Evolutionary conservation across 2,113 vertebrate genomes (phyloP).

Genomic region (Solea senegalensis): DNA sequence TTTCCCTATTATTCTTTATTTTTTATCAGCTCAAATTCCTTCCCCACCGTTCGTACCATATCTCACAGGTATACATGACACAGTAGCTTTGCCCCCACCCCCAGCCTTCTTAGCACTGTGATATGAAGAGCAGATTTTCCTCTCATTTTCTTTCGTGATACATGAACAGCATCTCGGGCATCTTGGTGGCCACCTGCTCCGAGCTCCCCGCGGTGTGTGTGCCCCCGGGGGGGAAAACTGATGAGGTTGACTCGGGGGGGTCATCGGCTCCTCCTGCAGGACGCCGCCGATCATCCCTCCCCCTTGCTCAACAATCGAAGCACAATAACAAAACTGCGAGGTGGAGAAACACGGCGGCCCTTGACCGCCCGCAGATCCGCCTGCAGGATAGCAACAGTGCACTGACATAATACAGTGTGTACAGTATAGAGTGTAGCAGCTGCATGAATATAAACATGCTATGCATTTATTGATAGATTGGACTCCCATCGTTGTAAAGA

Average conservation of each 20-base stretch:
- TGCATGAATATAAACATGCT: slow-evolving; percentile 46
- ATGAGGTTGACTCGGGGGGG: slow-evolving; percentile 62
- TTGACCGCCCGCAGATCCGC: slow-evolving; percentile 7
- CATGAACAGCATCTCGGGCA: slow-evolving; percentile 31
- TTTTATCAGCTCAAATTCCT: slow-evolving; percentile 25
- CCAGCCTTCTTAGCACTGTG: slow-evolving; percentile 3
- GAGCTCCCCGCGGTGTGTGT: slow-evolving; percentile 30
- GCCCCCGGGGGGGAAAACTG: slow-evolving; percentile 47
- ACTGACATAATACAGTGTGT: background rate
- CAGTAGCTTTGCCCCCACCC: background rate
- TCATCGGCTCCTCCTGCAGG: slow-evolving; percentile 44
- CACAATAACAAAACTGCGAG: slow-evolving; percentile 16
- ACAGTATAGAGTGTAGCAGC: background rate
- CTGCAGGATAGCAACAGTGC: background rate
- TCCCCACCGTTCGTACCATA: background rate
- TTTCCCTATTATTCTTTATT: slow-evolving; percentile 23
- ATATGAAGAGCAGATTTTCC: slow-evolving; percentile 37
- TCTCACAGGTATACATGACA: slow-evolving; percentile 36
- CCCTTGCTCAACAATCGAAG: slow-evolving; percentile 40
- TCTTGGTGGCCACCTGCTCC: slow-evolving; percentile 19
- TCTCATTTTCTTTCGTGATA: slow-evolving; percentile 32
- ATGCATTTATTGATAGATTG: slow-evolving; percentile 10
- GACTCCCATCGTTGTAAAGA: background rate
- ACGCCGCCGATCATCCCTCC: slow-evolving; percentile 32
- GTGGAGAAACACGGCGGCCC: background rate